A percentile compares a stretch with the other conserved stretches of the same genome.
Conservation (phyloP, 2,797 vertebrate genomes). For the Varecia variegata region DNA sequence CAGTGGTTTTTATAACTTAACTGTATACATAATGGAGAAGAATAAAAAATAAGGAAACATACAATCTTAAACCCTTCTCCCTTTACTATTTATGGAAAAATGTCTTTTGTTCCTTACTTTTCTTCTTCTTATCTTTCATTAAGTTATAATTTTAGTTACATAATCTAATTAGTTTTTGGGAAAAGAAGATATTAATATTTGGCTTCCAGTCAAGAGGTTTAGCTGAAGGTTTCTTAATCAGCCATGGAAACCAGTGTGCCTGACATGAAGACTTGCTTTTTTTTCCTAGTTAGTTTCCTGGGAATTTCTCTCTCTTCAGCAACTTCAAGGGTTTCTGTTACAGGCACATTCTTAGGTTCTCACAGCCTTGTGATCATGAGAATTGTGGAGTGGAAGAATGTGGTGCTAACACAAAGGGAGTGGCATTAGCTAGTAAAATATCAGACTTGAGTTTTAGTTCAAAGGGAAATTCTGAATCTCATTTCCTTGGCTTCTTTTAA, state of each 20-base stretch:
- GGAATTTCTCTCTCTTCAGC: background rate
- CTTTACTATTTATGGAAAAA: background rate
- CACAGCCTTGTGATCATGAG: background rate
- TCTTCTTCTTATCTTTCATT: slow-evolving; percentile 18
- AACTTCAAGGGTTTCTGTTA: background rate
- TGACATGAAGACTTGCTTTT: background rate
- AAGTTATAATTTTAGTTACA: slow-evolving; percentile 38
- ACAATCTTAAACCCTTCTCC: background rate
- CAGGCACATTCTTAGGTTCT: background rate
- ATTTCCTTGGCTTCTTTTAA: background rate
- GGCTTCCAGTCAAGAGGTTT: background rate
- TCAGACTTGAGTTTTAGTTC: background rate
- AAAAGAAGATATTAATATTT: slow-evolving; percentile 40
- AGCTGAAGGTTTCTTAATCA: background rate
- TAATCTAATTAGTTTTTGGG: slow-evolving; percentile 15
- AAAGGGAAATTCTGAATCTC: background rate
- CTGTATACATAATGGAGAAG: background rate
- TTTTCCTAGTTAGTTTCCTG: background rate
- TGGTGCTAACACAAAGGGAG: background rate
- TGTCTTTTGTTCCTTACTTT: slow-evolving; percentile 36
- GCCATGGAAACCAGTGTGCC: background rate
- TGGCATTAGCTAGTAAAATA: background rate
- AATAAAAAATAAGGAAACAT: background rate
- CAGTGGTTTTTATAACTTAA: background rate
- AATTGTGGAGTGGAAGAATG: background rate